Evolutionary conservation across 2,797 vertebrate species (phyloP), one percentile per base, ranked within the genome.

Genomic region (Typhlichthys eigenmanni): DNA sequence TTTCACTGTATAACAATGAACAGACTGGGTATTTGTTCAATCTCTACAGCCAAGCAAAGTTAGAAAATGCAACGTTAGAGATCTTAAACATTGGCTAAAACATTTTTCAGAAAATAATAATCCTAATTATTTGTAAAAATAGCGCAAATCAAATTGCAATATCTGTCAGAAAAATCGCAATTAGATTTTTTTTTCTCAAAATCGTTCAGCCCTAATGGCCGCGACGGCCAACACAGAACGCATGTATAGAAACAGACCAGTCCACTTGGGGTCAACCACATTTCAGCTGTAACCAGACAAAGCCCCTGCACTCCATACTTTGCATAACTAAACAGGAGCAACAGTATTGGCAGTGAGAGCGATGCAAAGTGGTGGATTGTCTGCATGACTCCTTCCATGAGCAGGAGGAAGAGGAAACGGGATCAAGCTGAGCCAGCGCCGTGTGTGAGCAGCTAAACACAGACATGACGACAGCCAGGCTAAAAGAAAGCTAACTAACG

Each of bases 361-460:
- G 64, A 78, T 64, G 24, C 64, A 64, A 55, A 29, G 13, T 62
- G 32, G 38, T 51, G 54, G 54, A 66, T 32, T 57, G 72, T 70
- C 54, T 74, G 29, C 29, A 56, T 45, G 38, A 45, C 49, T 68
- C 50, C 62, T 16, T 24, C 19, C 52, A 50, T 46, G 69, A 43
- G 34, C 11, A 58, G 60, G 66, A 60, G 9, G 52, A 67, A 52
- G 17, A 59, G 60, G 49, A 74, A 86, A 81, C 56, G 66, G 69
- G 77, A 71, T 74, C 74, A 74, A 48, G 46, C 50, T 1, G 13
- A 75, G 43, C 12, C 47, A 34, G 60, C 6, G 12, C n/a, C 47
- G 45, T 24, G 45, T 68, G 51, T 11, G 60, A 10, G 55, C 47
- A 74, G 55, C 55, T 52, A 62, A 72, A 67, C 66, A 63, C n/a